phyloP scores from a whole-genome alignment of 2,888 invertebrate genomes.

The Andrena flavipes region DNA sequence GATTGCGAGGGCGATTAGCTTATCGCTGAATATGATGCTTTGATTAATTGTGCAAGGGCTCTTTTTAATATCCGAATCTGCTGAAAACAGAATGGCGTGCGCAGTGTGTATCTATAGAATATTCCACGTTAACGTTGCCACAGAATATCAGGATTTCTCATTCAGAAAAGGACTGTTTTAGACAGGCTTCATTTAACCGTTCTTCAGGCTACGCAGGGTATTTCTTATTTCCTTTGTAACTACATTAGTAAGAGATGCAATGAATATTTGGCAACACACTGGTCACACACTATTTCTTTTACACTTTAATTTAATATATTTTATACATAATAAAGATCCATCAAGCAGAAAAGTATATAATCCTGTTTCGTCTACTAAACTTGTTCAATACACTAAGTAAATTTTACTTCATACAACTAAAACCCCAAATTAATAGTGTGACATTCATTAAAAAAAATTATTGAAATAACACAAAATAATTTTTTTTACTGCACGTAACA shows the following conservation, averaged over 20 bases:
- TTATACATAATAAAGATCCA: background rate
- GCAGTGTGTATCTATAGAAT: background rate
- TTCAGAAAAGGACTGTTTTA: background rate
- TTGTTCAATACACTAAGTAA: too few relatives aligned
- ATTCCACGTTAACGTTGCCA: background rate
- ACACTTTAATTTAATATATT: background rate
- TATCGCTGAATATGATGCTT: slow-evolving; percentile 12
- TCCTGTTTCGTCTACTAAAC: too few relatives aligned
- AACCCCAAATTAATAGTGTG: too few relatives aligned
- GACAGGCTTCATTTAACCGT: background rate
- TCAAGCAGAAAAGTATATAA: too few relatives aligned
- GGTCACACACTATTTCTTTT: background rate
- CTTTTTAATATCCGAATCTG: slow-evolving; percentile 16
- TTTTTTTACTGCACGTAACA: too few relatives aligned
- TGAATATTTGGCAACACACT: background rate
- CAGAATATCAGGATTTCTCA: background rate
- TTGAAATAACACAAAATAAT: too few relatives aligned
- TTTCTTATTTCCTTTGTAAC: background rate
- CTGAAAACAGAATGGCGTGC: background rate
- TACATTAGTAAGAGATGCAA: background rate
- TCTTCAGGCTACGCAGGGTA: background rate
- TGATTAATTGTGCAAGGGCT: slow-evolving; percentile 21
- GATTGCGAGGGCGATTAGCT: slow-evolving; percentile 24
- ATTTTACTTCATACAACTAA: too few relatives aligned
- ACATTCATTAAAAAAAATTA: too few relatives aligned